phyloP scores from a whole-genome alignment of 2,888 invertebrate genomes.

The Nezara viridula region DNA sequence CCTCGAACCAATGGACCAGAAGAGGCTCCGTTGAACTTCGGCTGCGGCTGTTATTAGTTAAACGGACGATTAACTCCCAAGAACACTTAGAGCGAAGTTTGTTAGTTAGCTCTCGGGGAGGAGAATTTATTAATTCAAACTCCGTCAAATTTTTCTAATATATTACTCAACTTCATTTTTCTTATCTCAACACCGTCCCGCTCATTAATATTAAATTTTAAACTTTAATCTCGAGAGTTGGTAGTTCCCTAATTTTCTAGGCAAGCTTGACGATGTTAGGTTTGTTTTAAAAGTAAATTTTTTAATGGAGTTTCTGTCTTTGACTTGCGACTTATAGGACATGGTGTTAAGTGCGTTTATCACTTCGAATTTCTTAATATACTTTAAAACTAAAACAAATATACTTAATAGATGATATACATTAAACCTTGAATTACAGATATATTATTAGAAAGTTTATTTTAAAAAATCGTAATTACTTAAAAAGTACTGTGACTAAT shows the following conservation, averaged over 20 bases:
- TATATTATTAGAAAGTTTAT: too few relatives aligned
- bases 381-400: too few relatives aligned
- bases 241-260: not conserved
- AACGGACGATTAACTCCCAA: constrained; percentile 21
- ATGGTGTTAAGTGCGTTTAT: too few relatives aligned
- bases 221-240: not conserved
- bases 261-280: not conserved
- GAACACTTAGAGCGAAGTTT: constrained; percentile 2
- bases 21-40: not conserved
- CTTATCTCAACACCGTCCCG: not conserved
- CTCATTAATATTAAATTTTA: constrained; percentile 18
- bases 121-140: constrained; percentile 20
- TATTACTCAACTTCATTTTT: not conserved
- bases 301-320: not conserved
- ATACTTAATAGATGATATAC: too few relatives aligned
- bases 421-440: too few relatives aligned
- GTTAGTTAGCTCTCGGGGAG: not conserved
- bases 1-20: not conserved
- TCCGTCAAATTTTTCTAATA: constrained; percentile 8
- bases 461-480: too few relatives aligned
- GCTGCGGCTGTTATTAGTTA: constrained; percentile 19
- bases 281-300: not conserved
- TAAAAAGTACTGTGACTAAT: too few relatives aligned
- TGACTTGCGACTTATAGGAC: too few relatives aligned
- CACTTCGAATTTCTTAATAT: too few relatives aligned